These are phyloP conservation scores for Sclerodermus sp. DNA, from an alignment of 2,888 invertebrate species.

Conservation along the genomic window DNA sequence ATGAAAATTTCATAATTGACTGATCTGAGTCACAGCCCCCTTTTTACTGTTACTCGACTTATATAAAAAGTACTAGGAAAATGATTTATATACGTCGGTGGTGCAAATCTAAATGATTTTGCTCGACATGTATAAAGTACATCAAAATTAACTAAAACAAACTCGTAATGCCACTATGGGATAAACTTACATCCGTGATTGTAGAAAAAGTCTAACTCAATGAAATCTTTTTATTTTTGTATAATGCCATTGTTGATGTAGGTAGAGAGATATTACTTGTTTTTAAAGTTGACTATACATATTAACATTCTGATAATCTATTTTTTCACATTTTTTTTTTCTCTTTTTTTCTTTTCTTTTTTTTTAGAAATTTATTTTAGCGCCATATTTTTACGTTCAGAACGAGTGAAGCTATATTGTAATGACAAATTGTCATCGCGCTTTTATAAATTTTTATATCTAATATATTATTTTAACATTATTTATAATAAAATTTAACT, in stretches of 20 bases:
- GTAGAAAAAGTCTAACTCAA: not conserved
- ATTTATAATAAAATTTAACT: slow-evolving; percentile 2
- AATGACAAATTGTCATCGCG: slow-evolving; percentile 10
- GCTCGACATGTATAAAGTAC: no score
- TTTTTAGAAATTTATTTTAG: slow-evolving; percentile 43
- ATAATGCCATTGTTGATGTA: slow-evolving; percentile 11
- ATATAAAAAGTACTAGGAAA: no score
- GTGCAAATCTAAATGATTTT: no score
- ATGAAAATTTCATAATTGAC: no score
- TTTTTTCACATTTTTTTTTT: slow-evolving; percentile 38
- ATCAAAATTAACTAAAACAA: not conserved
- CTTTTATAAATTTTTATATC: slow-evolving; percentile 8
- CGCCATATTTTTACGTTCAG: slow-evolving; percentile 30
- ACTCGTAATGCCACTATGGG: not conserved
- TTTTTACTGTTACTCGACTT: no score
- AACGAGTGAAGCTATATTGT: not conserved
- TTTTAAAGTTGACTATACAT: slow-evolving; percentile 25
- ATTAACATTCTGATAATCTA: slow-evolving; percentile 22
- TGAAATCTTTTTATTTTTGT: slow-evolving; percentile 3
- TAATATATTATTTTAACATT: not conserved
- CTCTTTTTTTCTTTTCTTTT: slow-evolving; percentile 35
- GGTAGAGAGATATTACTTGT: slow-evolving; percentile 13
- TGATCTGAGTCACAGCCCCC: no score
- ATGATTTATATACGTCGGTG: no score
- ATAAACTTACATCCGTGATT: not conserved